Conservation (phyloP, 2,113 vertebrate genomes). For the Laticauda laticaudata region DNA sequence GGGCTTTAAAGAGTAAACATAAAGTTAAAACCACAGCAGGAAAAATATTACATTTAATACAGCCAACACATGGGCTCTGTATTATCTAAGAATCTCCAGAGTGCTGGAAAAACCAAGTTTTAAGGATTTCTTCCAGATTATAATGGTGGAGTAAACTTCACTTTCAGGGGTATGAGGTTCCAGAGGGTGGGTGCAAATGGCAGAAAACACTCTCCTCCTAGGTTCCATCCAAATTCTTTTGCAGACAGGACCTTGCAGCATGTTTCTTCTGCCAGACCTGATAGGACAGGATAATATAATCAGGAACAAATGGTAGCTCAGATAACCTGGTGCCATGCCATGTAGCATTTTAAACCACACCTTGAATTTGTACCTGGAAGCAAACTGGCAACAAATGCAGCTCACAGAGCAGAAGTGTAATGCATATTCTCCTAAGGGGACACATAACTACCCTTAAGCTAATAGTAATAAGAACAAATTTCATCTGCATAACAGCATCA, state of each 20-base stretch:
- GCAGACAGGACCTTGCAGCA: background rate
- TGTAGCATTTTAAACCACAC: background rate
- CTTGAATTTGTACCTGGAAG: background rate
- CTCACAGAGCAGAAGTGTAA: background rate
- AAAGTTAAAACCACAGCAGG: background rate
- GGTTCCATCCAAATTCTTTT: background rate
- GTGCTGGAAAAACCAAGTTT: background rate
- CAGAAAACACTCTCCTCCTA: background rate
- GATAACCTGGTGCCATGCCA: background rate
- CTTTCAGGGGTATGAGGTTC: background rate
- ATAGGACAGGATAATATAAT: background rate
- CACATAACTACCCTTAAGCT: background rate
- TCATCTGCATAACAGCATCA: background rate
- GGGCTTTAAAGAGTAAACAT: background rate
- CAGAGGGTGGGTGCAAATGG: background rate
- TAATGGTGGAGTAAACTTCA: background rate
- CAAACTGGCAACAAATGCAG: background rate
- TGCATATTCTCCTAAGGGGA: background rate
- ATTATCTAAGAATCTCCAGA: background rate
- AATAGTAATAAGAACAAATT: background rate
- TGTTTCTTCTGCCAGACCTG: background rate
- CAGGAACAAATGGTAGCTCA: background rate
- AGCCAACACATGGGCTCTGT: background rate
- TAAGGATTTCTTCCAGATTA: background rate
- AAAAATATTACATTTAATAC: background rate